phyloP scores from a whole-genome alignment of 2,888 invertebrate species.

The Neoaliturus tenellus region DNA sequence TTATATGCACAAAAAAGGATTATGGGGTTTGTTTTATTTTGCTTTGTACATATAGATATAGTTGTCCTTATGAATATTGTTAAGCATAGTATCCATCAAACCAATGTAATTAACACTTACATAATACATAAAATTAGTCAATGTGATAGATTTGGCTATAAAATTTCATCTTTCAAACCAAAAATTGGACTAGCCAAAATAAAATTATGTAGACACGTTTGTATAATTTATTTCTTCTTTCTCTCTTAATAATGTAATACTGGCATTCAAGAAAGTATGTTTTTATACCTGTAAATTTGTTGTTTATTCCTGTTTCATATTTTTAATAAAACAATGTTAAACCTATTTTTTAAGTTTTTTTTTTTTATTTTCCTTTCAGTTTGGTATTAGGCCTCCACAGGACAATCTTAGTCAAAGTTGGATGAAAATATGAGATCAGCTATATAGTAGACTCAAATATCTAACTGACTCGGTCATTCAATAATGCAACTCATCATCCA shows the following conservation, averaged over 20 bases:
- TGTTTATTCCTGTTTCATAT: slow-evolving; percentile 36
- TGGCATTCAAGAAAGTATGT: slow-evolving; percentile 4
- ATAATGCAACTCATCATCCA: too few relatives aligned
- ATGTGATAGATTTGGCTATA: not conserved
- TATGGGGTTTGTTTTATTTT: not conserved
- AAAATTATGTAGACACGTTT: not conserved
- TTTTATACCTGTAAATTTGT: slow-evolving; percentile 23
- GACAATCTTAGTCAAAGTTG: too few relatives aligned
- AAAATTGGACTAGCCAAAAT: not conserved
- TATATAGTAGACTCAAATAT: too few relatives aligned
- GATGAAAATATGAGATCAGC: too few relatives aligned
- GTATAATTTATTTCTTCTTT: not conserved
- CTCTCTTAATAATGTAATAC: not conserved
- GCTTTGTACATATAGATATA: slow-evolving; percentile 3
- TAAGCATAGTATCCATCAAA: not conserved
- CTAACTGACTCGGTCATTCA: too few relatives aligned
- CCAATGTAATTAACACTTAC: not conserved
- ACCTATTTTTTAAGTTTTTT: not conserved
- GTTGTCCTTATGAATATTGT: not conserved
- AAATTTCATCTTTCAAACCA: not conserved
- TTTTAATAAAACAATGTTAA: slow-evolving; percentile 41
- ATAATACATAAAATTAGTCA: not conserved
- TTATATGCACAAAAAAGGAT: not conserved
- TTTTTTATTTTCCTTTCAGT: too few relatives aligned
- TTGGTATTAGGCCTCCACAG: too few relatives aligned